Evolutionary conservation across 2,888 invertebrate genomes (phyloP), one percentile per base, ranked within the genome.

Genomic region (Matsumyia berberina): DNA sequence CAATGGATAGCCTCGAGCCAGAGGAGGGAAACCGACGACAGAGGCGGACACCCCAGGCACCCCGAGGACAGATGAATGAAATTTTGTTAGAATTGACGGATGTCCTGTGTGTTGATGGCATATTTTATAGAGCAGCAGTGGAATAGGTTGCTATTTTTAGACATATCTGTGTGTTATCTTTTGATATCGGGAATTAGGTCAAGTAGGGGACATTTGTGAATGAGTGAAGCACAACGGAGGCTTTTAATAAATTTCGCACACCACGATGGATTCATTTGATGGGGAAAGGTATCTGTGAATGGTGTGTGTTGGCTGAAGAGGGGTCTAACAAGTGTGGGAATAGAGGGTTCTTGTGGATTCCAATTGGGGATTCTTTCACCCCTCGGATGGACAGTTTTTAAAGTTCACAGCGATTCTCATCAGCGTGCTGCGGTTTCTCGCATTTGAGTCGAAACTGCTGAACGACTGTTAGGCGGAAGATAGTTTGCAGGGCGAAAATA

Each of bases 181-280:
- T 62, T 64, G 42, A 69, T 74, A 74, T 53, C 55, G 51, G 35
- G 24, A 83, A 83, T 79, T 74, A 69, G 83, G 83, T 79, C 83
- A 79, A 67, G 62, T 79, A 58, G 33, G 11, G 17, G 44, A 53
- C 29, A 42, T 72, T 72, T 57, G 62, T 80, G 67, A 60, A 67
- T 67, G 67, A 39, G 11, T 73, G 73, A 70, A 55, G 55, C 37
- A 33, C 24, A 4, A 24, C 17, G 73, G 66, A 51, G 53, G 44
- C 69, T 62, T 64, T 70, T 35, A 70, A 57, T 70, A 70, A 55
- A 70, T 33, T 33, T 78, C 70, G 46, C 78, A 78, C 37, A 69
- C 51, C 19, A 5, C 31, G 12, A 24, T 35, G 33, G 46, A 49
- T 46, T 19, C 19, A 39, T 42, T 42, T 60, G 42, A 42, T 42